Evolutionary conservation across 2,888 invertebrate species (phyloP).

Genomic region (Lasioglossum oenotherae): DNA sequence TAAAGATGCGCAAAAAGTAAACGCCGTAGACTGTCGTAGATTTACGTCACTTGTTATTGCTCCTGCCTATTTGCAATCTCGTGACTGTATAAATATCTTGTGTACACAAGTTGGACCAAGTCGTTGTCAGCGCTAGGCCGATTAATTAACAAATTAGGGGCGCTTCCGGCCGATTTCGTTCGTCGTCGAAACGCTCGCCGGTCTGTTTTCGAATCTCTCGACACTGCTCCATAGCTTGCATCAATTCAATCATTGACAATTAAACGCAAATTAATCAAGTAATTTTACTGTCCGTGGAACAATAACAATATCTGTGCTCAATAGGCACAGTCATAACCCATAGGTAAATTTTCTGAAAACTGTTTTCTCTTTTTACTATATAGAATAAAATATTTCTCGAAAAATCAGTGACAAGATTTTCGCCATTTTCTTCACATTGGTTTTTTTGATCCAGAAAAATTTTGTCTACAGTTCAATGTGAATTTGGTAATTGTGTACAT

Average conservation of each 20-base stretch:
- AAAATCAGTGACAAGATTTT: not conserved
- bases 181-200: constrained; percentile 36
- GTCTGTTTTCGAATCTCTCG: constrained; percentile 16
- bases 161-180: constrained; percentile 30
- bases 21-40: constrained; percentile 69
- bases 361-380: not conserved
- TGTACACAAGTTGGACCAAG: constrained; percentile 76
- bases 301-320: not conserved
- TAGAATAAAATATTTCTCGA: not conserved
- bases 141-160: constrained; percentile 46
- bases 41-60: constrained; percentile 67
- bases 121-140: constrained; percentile 71
- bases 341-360: not conserved
- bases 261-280: not conserved
- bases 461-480: not conserved
- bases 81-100: constrained; percentile 70
- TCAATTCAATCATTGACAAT: not conserved
- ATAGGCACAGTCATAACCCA: not conserved
- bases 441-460: not conserved
- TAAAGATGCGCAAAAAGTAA: not conserved
- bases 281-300: not conserved
- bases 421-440: not conserved
- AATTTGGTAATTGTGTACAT: constrained; percentile 13
- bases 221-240: constrained; percentile 43
- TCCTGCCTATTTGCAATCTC: constrained; percentile 71